Evolutionary conservation across 2,797 vertebrate genomes (phyloP).

Genomic region (Poecile montanus): DNA sequence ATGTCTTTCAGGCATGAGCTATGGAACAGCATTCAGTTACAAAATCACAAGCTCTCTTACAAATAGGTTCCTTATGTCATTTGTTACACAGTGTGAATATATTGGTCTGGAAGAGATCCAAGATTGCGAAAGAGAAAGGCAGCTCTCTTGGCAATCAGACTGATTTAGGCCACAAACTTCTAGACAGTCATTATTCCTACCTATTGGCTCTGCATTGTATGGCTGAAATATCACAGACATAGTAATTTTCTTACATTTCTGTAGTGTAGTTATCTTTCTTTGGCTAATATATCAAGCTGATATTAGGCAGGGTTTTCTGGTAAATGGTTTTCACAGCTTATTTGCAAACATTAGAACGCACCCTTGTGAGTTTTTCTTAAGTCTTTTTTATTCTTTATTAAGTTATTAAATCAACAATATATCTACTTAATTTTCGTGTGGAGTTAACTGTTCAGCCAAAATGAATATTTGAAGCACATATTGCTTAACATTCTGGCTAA

Average conservation of each 20-base stretch:
- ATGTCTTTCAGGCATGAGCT: neutral
- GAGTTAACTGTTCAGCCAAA: conserved; percentile 7
- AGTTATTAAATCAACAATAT: neutral
- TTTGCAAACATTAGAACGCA: neutral
- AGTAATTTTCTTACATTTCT: neutral
- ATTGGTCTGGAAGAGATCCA: neutral
- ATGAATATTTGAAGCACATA: neutral
- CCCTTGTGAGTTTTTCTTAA: neutral
- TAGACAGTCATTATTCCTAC: neutral
- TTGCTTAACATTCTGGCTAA: neutral
- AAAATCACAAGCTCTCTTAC: neutral
- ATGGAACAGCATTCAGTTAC: neutral
- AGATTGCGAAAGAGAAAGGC: neutral
- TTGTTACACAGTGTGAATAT: neutral
- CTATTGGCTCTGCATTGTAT: neutral
- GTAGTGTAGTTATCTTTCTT: neutral
- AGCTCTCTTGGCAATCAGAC: neutral
- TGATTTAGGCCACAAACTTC: neutral
- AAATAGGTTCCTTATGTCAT: neutral
- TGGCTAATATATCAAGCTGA: neutral
- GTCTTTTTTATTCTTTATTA: conserved; percentile 1
- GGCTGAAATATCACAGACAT: neutral
- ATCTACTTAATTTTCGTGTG: neutral
- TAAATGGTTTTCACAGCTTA: neutral
- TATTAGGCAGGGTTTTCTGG: neutral